A percentile compares a stretch with the other conserved stretches of the same genome.
Evolutionary conservation across 1,140 invertebrate species (phyloP).

Genomic region (Luehdorfia chinensis): DNA sequence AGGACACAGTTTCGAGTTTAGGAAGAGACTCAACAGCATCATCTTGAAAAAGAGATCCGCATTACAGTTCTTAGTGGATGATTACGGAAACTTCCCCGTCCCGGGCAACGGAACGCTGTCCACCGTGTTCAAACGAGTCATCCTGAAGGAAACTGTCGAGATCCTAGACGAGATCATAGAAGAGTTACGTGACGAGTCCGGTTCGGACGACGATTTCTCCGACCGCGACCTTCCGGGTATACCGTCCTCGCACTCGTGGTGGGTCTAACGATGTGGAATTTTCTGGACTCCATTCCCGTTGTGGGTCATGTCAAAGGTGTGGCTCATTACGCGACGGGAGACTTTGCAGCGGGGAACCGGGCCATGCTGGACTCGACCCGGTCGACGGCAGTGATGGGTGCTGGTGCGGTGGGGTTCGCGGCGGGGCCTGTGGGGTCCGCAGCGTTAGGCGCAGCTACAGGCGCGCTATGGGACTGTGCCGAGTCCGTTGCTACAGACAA

Average conservation of each 20-base stretch:
- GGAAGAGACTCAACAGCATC: background rate
- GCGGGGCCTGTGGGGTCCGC: background rate
- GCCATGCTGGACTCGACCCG: background rate
- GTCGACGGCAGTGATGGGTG: background rate
- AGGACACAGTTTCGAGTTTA: background rate
- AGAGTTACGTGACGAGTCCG: background rate
- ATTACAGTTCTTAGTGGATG: background rate
- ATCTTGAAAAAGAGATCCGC: background rate
- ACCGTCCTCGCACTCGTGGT: background rate
- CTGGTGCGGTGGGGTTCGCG: background rate
- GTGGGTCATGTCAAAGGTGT: background rate
- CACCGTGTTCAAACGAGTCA: background rate
- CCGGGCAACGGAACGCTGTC: background rate
- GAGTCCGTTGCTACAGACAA: background rate
- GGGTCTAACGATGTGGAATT: background rate
- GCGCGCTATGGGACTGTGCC: background rate
- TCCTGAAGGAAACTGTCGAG: background rate
- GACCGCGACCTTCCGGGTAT: background rate
- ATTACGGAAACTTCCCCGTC: background rate
- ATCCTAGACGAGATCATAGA: background rate
- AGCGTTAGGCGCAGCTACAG: background rate
- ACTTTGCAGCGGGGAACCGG: background rate
- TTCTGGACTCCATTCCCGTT: background rate
- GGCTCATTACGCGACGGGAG: background rate
- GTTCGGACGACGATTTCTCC: background rate